phyloP scores from a whole-genome alignment of 2,797 vertebrate species.

The Pelochelys cantorii region DNA sequence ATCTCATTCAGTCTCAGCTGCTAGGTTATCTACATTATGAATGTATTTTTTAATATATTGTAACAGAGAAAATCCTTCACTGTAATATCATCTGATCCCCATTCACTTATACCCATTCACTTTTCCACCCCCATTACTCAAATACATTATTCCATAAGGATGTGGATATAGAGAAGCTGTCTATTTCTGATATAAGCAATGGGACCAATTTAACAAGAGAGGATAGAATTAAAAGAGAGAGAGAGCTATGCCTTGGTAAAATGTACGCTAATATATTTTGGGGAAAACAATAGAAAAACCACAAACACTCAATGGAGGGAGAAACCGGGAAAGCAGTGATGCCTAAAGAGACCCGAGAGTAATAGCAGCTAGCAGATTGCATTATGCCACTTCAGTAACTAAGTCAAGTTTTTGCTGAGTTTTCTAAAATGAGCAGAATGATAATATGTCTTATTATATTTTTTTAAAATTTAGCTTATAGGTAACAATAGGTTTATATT shows the following conservation, averaged over 20 bases:
- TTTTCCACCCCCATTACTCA: not conserved
- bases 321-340: not conserved
- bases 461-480: too few species aligned
- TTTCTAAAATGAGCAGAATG: not conserved
- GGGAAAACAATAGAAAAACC: conserved; percentile 20
- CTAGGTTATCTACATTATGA: not conserved
- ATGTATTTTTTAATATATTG: not conserved
- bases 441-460: not conserved
- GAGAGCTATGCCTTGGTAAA: conserved; percentile 1
- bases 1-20: not conserved
- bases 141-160: conserved; percentile 7
- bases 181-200: conserved; percentile 32
- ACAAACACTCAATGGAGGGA: not conserved
- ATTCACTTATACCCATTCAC: not conserved
- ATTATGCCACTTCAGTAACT: not conserved
- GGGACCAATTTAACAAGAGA: conserved; percentile 50
- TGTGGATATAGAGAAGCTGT: not conserved
- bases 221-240: not conserved
- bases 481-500: too few species aligned
- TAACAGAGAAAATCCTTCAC: not conserved
- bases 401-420: not conserved
- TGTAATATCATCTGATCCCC: not conserved
- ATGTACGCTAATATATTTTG: not conserved
- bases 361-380: not conserved
- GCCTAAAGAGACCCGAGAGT: not conserved